Base-by-base conservation (phyloP, 2,888 invertebrate species). In the Sturmia bella region DNA sequence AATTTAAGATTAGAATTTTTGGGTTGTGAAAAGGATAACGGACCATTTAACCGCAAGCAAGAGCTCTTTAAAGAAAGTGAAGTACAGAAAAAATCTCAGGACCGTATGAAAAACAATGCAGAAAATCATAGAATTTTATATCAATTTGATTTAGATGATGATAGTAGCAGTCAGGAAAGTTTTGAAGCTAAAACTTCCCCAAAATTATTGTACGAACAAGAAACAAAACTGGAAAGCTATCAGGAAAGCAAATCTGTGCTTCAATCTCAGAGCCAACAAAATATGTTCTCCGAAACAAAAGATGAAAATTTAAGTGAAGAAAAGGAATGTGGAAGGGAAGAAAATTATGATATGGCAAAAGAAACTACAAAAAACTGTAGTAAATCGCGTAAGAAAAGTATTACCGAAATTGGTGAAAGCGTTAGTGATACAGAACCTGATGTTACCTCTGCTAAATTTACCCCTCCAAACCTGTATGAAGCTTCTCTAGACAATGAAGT, bases 101-200 rank as follows among this genome's bases (percentile, higher is more conserved):
- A 70, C 52, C 50, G 80, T 63, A 24, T 24, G 21, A 50, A 66
- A 24, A 78, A 52, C 32, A 43, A 72, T 21, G 12, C 54, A n/a
- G 73, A 63, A 48, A 76, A 80, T 43, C 73, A 80, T 56, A 54
- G 75, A n/a, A 82, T 75, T 48, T 73, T 78, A 61, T 76, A 76
- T 68, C 48, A 84, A 27, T 83, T 83, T 57, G 79, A 81, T 52
- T 43, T 84, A 19, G 84, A 75, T 27, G 78, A 83, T 54, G 83
- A 84, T 15, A 79, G 69, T 21, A 78, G 63, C 15, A 80, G 82
- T 13, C 32, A 74, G 15, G 74, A 80, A 24, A 83, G 63, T 66
- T 68, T 68, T 56, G 21, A 57, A 19, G 41, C 12, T 6, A 32
- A 24, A 4, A 68, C 45, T 54, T 59, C 72, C 2, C 50, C 43